Evolutionary conservation across 92 coral and sea anemone species (phyloP), one percentile per base, ranked within the genome.

Genomic region (Epizoanthus illoricatus): DNA sequence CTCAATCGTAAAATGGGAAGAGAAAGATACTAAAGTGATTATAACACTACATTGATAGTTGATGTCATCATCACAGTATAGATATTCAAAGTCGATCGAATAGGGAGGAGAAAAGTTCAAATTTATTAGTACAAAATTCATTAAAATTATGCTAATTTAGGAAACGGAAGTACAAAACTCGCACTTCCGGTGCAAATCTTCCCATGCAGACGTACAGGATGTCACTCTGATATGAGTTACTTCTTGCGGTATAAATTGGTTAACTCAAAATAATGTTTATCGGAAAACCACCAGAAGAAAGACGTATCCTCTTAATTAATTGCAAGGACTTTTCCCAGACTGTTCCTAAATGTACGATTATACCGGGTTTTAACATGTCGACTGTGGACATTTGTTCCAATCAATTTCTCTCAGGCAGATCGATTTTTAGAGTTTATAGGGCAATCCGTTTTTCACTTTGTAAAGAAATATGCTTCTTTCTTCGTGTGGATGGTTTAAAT

Each of bases 221-320:
- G 81, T 60, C 81, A 75, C 4, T 21, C 54, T 18, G 69, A 17
- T 49, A 15, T 5, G n/a, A 18, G n/a, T n/a, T n/a, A n/a, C 59
- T 59, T 57, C 39, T 75, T 36, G 55, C 1, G 68, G 17, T 24
- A n/a, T n/a, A n/a, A n/a, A 49, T 9, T 28, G 36, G 36, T 28
- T 1, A 28, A 28, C 36, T 28, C 2, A 28, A 28, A 74, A 21
- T 52, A 74, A 74, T 57, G 33, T 74, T 12, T 17, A 58, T 8
- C 80, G 80, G 68, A 60, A 74, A 75, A 58, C 69, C 81, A 75
- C 81, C 18, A 57, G 57, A 75, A 36, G 67, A 24, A 75, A 74
- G 63, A 58, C 24, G 58, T 75, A 57, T 75, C 80, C 10, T 43
- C 55, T 28, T 52, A 55, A 16, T 54, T 20, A 16, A 11, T 39